These are phyloP conservation scores for Chlorospingus semifuscus DNA, from an alignment of 2,797 vertebrate genomes.

Conservation along the genomic window DNA sequence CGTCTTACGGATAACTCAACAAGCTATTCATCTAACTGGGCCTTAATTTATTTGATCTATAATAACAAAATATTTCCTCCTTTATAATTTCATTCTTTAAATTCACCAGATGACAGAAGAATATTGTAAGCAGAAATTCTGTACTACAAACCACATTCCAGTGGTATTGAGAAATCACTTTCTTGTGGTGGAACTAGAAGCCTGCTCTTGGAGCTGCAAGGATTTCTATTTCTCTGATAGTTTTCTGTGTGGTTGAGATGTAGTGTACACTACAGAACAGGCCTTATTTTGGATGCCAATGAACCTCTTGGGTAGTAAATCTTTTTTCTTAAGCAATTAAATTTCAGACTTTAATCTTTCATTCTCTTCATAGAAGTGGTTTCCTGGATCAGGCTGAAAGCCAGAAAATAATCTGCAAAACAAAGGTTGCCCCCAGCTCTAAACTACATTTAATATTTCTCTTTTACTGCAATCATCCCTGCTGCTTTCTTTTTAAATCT, in stretches of 20 bases:
- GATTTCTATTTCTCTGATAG: neutral
- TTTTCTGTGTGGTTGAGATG: neutral
- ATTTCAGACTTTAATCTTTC: constrained; percentile 53
- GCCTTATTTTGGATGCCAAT: constrained; percentile 32
- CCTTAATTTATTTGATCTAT: constrained; percentile 48
- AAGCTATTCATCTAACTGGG: neutral
- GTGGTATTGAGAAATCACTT: constrained; percentile 51
- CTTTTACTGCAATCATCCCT: neutral
- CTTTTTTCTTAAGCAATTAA: constrained; percentile 52
- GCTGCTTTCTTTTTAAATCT: neutral
- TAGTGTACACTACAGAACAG: neutral
- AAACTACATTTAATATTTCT: constrained; percentile 35
- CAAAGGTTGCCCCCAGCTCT: constrained; percentile 45
- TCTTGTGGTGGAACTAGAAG: constrained; percentile 46
- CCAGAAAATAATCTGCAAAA: constrained; percentile 54
- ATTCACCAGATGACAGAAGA: constrained; percentile 47
- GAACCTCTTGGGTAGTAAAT: constrained; percentile 26
- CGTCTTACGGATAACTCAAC: constrained; percentile 44
- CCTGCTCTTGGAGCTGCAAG: constrained; percentile 23
- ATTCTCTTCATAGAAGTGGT: constrained; percentile 52
- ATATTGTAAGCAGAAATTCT: constrained; percentile 39
- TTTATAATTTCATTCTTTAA: constrained; percentile 54
- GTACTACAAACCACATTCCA: constrained; percentile 39
- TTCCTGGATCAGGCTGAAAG: constrained; percentile 47
- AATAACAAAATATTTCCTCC: constrained; percentile 55